Percentiles rank a stretch among this genome's conserved stretches.
phyloP scores from a whole-genome alignment of 1,140 invertebrate genomes.

The Pogonomyrmex barbatus region DNA sequence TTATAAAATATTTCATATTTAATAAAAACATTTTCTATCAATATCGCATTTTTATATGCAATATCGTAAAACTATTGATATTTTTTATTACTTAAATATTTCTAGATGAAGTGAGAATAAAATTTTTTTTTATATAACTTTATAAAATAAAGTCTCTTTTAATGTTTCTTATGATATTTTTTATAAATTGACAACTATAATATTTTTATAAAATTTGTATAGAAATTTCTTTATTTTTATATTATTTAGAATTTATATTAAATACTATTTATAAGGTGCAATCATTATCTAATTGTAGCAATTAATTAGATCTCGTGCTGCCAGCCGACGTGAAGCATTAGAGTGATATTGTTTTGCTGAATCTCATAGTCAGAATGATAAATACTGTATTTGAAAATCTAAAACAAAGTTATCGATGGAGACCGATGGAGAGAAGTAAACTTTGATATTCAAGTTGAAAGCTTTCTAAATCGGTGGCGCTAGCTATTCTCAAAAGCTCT shows the following conservation, averaged over 20 bases:
- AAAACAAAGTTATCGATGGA: slow-evolving; percentile 61
- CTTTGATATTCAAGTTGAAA: slow-evolving; percentile 24
- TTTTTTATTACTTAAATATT: neutral
- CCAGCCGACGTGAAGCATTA: slow-evolving; percentile 51
- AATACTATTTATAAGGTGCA: neutral
- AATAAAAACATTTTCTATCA: neutral
- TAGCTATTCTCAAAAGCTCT: slow-evolving; percentile 38
- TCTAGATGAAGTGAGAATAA: neutral
- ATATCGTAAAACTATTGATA: too few relatives aligned
- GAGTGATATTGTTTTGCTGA: slow-evolving; percentile 2
- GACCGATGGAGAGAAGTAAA: neutral
- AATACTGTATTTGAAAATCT: slow-evolving; percentile 7
- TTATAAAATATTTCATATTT: too few relatives aligned
- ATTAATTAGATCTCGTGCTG: slow-evolving; percentile 59
- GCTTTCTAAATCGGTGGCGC: slow-evolving; percentile 61
- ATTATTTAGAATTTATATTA: neutral
- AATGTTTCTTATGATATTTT: too few relatives aligned
- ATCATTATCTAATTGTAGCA: neutral
- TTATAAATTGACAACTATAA: too few relatives aligned
- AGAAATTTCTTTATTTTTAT: too few relatives aligned
- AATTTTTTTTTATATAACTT: too few relatives aligned
- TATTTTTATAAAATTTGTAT: too few relatives aligned
- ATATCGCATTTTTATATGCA: neutral
- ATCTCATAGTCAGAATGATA: slow-evolving; percentile 15
- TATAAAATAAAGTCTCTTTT: too few relatives aligned